Percentiles rank a stretch among this genome's conserved stretches.
phyloP scores from a whole-genome alignment of 1,140 invertebrate genomes.

The Melanaphis sacchari region DNA sequence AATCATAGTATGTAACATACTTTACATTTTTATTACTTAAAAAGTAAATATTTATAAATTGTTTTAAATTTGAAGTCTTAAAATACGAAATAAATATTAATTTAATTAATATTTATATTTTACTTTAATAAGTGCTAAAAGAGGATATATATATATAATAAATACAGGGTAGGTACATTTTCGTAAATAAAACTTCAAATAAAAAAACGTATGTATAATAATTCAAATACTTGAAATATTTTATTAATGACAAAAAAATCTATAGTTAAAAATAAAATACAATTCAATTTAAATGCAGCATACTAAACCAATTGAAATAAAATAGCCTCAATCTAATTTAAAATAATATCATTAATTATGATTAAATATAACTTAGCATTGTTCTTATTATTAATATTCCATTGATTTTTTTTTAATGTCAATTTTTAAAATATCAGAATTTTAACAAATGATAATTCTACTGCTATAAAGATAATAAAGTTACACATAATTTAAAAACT shows the following conservation, averaged over 20 bases:
- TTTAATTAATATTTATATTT: neutral
- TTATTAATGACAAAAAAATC: neutral
- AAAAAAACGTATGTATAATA: neutral
- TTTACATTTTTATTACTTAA: neutral
- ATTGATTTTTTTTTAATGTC: neutral
- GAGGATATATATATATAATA: neutral
- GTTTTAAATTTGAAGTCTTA: neutral
- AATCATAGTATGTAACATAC: neutral
- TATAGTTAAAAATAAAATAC: neutral
- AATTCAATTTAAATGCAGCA: neutral
- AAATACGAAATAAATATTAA: neutral
- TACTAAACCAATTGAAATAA: neutral
- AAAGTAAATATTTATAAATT: neutral
- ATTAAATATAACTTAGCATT: neutral
- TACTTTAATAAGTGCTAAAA: neutral
- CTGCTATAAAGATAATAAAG: neutral
- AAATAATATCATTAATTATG: neutral
- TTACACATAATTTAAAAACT: neutral
- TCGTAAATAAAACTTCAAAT: neutral
- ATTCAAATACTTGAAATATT: neutral
- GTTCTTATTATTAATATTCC: neutral
- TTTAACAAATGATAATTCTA: neutral
- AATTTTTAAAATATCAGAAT: neutral
- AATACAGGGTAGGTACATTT: neutral
- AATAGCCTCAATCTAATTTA: neutral